These are phyloP conservation scores for Neolamprologus sp. DNA, from an alignment of 2,113 vertebrate species.

Conservation along the genomic window DNA sequence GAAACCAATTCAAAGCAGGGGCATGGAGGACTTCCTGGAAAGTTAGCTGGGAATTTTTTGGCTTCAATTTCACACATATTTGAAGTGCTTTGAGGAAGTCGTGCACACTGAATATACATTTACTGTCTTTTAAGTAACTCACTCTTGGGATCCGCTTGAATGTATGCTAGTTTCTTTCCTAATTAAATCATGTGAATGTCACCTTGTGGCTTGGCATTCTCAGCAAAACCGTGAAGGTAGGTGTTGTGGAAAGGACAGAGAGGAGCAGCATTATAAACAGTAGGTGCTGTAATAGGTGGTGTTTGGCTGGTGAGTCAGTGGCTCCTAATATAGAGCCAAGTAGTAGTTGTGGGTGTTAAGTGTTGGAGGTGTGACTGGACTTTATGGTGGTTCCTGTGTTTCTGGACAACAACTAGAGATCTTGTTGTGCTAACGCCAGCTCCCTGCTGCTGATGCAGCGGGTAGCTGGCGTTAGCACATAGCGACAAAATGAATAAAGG, in stretches of 20 bases:
- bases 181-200: not conserved
- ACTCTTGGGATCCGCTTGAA: not conserved
- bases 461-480: not conserved
- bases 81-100: not conserved
- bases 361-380: not conserved
- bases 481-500: not conserved
- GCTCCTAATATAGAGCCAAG: not conserved
- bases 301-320: slow-evolving; percentile 15
- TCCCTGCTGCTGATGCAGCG: not conserved
- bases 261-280: not conserved
- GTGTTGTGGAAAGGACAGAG: not conserved
- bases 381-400: not conserved
- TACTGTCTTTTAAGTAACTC: not conserved
- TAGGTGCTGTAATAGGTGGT: slow-evolving; percentile 13
- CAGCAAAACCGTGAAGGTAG: not conserved
- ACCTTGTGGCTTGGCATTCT: not conserved
- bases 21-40: not conserved
- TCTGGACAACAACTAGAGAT: not conserved
- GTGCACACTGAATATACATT: not conserved
- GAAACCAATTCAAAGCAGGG: not conserved
- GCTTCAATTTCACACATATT: not conserved
- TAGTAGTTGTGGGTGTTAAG: not conserved
- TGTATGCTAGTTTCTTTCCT: not conserved
- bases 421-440: not conserved
- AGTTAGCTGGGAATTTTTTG: not conserved